Evolutionary conservation across 23 tunicate species (phyloP).

Genomic region (Ciona savignyi): DNA sequence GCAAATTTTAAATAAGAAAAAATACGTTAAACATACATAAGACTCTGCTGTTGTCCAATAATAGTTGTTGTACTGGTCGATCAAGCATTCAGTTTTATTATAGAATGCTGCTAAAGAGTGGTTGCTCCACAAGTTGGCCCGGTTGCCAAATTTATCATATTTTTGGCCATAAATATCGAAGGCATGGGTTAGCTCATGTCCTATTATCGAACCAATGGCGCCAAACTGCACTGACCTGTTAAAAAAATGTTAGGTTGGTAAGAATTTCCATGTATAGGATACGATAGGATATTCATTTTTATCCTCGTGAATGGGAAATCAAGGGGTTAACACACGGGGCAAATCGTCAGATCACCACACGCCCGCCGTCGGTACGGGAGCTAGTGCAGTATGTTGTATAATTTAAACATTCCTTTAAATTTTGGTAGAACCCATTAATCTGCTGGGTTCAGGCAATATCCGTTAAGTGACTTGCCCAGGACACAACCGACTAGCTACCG

Average conservation of each 20-base stretch:
- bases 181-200: constrained; percentile 91
- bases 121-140: constrained; percentile 69
- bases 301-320: not conserved
- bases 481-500: too few relatives aligned
- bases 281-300: not conserved
- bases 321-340: not conserved
- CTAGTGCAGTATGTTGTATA: too few relatives aligned
- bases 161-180: constrained; percentile 74
- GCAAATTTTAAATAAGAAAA: too few relatives aligned
- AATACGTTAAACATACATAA: too few relatives aligned
- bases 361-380: too few relatives aligned
- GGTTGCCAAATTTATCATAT: constrained; percentile 55
- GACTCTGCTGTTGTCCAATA: constrained; percentile 49
- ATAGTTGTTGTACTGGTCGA: constrained; percentile 49
- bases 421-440: too few relatives aligned
- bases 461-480: too few relatives aligned
- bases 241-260: not conserved
- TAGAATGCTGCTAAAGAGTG: constrained; percentile 29
- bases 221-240: constrained; percentile 68
- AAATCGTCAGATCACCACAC: not conserved
- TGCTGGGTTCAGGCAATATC: too few relatives aligned
- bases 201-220: constrained; percentile 86
- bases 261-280: too few relatives aligned
- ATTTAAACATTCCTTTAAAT: too few relatives aligned
- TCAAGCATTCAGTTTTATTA: constrained; percentile 39